Conservation (phyloP, 2,888 invertebrate genomes). For the Achlya flavicornis region DNA sequence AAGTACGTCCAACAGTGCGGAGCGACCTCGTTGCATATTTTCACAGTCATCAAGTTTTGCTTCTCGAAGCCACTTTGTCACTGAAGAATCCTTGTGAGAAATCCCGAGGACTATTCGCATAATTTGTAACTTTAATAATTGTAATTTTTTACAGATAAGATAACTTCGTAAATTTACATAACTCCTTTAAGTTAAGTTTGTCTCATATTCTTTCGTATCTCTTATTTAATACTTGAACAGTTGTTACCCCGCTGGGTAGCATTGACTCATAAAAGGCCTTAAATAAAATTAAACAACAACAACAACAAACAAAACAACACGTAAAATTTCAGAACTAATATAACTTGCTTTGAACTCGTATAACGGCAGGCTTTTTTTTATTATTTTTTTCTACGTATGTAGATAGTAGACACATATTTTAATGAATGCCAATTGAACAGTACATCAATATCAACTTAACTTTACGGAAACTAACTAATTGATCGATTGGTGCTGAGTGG, state of each 20-base stretch:
- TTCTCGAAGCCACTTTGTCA: conserved; percentile 10
- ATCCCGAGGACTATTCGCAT: conserved; percentile 8
- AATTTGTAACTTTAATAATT: background rate
- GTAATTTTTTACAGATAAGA: background rate
- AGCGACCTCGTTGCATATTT: conserved; percentile 6
- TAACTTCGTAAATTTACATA: background rate
- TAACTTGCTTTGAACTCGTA: too few relatives aligned
- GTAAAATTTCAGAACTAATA: too few relatives aligned
- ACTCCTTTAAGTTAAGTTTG: too few relatives aligned
- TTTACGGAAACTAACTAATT: background rate
- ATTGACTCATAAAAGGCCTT: too few relatives aligned
- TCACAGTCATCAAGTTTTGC: conserved; percentile 7
- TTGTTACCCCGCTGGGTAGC: too few relatives aligned
- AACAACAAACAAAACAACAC: too few relatives aligned
- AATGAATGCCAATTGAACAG: background rate
- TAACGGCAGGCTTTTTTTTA: too few relatives aligned
- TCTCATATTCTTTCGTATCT: too few relatives aligned
- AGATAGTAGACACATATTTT: too few relatives aligned
- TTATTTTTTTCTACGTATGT: too few relatives aligned
- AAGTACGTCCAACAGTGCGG: background rate
- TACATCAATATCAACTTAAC: background rate
- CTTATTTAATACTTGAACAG: too few relatives aligned
- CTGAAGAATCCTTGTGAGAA: conserved; percentile 3
- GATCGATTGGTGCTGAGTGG: background rate
- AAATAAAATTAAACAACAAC: too few relatives aligned